Percentiles rank a stretch among this genome's conserved stretches.
Evolutionary conservation across 2,888 invertebrate genomes (phyloP).

Genomic region (Diachrysia chrysitis): DNA sequence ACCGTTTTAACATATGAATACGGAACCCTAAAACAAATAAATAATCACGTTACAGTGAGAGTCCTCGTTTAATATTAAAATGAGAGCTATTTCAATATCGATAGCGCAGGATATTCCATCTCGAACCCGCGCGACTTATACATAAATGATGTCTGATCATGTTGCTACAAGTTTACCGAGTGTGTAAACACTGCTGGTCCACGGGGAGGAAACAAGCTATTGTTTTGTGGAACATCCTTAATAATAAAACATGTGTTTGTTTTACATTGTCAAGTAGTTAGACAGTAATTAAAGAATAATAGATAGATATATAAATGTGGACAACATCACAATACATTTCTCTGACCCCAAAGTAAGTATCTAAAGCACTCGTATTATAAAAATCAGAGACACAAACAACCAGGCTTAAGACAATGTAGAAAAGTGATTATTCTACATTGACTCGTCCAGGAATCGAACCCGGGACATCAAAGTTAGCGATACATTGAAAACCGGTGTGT

Average conservation of each 20-base stretch:
- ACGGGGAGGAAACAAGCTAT: background rate
- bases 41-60: background rate
- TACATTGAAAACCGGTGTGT: too few relatives aligned
- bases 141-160: constrained; percentile 1
- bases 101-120: background rate
- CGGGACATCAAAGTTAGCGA: too few relatives aligned
- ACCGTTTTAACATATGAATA: background rate
- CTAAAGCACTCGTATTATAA: too few relatives aligned
- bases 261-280: too few relatives aligned
- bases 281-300: too few relatives aligned
- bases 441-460: too few relatives aligned
- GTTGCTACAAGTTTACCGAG: background rate
- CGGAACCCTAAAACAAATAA: background rate
- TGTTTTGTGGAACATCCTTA: background rate
- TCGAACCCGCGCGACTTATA: background rate
- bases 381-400: too few relatives aligned
- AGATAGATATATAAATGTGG: too few relatives aligned
- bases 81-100: constrained; percentile 8
- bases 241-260: background rate
- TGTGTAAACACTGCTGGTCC: background rate
- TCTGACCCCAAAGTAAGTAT: too few relatives aligned
- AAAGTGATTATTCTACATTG: too few relatives aligned
- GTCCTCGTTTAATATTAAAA: constrained; percentile 18
- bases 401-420: too few relatives aligned
- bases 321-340: too few relatives aligned